Base-by-base conservation (phyloP, 2,113 vertebrate genomes). In the Cranoglanis bouderius region DNA sequence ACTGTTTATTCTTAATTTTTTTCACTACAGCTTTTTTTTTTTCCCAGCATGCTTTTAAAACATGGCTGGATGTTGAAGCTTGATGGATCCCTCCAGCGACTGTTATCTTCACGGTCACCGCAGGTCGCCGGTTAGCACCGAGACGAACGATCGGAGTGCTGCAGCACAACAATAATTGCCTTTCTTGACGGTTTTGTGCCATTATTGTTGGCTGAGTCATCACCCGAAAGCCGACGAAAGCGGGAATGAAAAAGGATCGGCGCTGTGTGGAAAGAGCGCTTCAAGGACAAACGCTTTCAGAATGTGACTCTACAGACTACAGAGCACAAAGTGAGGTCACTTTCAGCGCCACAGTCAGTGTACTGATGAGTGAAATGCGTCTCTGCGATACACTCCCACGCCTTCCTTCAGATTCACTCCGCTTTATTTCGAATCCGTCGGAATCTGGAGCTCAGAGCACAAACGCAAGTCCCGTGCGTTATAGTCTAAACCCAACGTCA, bases 131-230 rank as follows among this genome's bases (percentile, higher is more conserved):
- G 83, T 85, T 85, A 85, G 83, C 61, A 18, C 26, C 9, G 61
- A 85, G 83, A 85, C 29, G 40, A 65, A 43, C 35, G n/a, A 85
- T 49, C 49, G 26, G 77, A 75, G 29, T 29, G 53, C 32, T 80
- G 53, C 63, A 7, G 32, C 46, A 77, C 26, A 88, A 85, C 77
- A 85, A 51, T 81, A 89, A 81, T 40, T 87, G 86, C 65, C 86
- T 82, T 70, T 51, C 7, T 49, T 43, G 87, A 84, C 29, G n/a
- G 46, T 51, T 80, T 51, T 49, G 59, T 88, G 67, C 78, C 46
- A 86, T 88, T 70, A 46, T 49, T 57, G 53, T 35, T 49, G 32
- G 29, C 5, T 9, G 70, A 86, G 38, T 84, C 67, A 63, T 82
- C 84, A 75, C 38, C 67, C 82, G 59, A 65, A 88, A 86, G 85